Conservation (phyloP, 2,113 vertebrate species). For the Pygoscelis adeliae region DNA sequence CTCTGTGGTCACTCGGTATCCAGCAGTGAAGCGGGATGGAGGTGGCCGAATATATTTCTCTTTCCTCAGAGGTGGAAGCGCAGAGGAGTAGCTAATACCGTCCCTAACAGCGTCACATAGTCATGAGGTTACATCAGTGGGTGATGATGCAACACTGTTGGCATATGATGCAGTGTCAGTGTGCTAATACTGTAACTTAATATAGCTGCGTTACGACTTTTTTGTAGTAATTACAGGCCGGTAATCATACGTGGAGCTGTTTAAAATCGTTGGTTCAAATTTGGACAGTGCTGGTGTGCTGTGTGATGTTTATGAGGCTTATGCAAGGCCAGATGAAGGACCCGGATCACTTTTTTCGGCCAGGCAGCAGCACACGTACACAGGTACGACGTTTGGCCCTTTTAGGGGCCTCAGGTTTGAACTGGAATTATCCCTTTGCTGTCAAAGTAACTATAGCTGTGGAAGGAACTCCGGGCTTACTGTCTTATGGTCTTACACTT, state of each 20-base stretch:
- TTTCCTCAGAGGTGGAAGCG: background rate
- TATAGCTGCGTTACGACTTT: background rate
- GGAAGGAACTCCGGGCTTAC: background rate
- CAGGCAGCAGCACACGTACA: fast-evolving
- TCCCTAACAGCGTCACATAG: background rate
- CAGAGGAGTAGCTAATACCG: background rate
- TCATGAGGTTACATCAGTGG: background rate
- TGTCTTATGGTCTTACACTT: background rate
- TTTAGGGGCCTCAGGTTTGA: background rate
- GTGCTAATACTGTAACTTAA: background rate
- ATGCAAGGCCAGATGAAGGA: background rate
- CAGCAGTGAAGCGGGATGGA: background rate
- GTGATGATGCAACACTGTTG: background rate
- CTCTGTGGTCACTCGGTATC: fast-evolving
- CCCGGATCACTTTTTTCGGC: background rate
- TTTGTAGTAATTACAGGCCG: background rate
- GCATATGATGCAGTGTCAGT: background rate
- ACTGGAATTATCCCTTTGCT: background rate
- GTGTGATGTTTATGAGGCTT: background rate
- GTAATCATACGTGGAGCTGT: background rate
- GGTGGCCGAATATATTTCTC: fast-evolving
- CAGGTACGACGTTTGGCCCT: fast-evolving
- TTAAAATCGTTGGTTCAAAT: background rate
- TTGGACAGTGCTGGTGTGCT: background rate
- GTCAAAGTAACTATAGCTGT: background rate